These are phyloP conservation scores for Varroa destructor DNA, from an alignment of 1,140 invertebrate species.

Conservation along the genomic window DNA sequence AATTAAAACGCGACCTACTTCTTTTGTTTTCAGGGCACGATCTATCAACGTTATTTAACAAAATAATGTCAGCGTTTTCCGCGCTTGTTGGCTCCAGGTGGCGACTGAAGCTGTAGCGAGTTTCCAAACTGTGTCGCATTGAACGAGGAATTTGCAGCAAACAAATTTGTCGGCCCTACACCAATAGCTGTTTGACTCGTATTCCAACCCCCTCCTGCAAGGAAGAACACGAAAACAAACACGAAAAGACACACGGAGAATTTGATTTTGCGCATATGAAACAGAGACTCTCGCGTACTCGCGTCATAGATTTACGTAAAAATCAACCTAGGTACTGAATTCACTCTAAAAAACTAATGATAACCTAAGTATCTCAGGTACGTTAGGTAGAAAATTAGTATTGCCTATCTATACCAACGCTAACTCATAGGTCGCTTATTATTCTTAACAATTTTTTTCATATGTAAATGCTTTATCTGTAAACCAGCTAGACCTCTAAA, in stretches of 20 bases:
- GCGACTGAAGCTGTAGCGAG: slow-evolving; percentile 6
- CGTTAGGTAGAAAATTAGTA: no score
- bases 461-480: no score
- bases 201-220: not conserved
- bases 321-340: not conserved
- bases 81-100: slow-evolving; percentile 2
- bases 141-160: slow-evolving; percentile 3
- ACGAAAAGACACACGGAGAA: no score
- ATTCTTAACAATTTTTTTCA: no score
- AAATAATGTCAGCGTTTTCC: slow-evolving; percentile 16
- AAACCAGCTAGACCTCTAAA: no score
- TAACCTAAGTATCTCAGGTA: not conserved
- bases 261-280: no score
- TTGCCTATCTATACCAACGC: no score
- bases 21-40: no score
- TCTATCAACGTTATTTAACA: no score
- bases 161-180: slow-evolving; percentile 2
- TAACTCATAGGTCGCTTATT: no score
- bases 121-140: slow-evolving; percentile 15
- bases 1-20: no score
- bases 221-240: not conserved
- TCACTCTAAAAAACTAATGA: not conserved
- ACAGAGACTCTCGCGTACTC: no score
- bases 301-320: not conserved
- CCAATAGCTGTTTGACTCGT: slow-evolving; percentile 8